Evolutionary conservation across 2,113 vertebrate genomes (phyloP).

Genomic region (Labrus mixtus): DNA sequence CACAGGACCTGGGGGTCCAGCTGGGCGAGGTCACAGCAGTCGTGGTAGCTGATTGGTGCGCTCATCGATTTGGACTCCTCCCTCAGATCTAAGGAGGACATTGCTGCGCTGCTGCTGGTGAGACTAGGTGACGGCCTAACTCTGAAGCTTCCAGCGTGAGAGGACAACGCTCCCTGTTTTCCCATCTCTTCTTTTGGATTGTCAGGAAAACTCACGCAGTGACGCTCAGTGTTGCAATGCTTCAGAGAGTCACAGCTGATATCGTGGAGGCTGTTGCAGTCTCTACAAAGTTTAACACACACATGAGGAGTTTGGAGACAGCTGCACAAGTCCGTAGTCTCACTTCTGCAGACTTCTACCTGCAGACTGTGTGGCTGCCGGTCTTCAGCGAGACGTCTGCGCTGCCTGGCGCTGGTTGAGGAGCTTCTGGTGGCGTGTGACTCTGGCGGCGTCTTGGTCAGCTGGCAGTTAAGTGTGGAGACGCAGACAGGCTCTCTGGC

Average conservation of each 20-base stretch:
- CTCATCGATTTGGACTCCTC: background rate
- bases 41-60: constrained; percentile 59
- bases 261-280: constrained; percentile 49
- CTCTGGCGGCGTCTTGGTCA: background rate
- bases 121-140: background rate
- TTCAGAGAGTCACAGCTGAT: background rate
- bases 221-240: fast-evolving
- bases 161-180: background rate
- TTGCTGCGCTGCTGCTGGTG: background rate
- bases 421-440: background rate
- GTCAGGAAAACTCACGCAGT: background rate
- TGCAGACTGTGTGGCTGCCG: background rate
- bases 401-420: background rate
- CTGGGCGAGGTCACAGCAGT: constrained; percentile 52
- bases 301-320: constrained; percentile 12
- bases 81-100: constrained; percentile 13
- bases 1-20: constrained; percentile 63
- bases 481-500: constrained; percentile 17
- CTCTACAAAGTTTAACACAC: background rate
- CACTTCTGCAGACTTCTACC: background rate
- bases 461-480: constrained; percentile 55
- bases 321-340: constrained; percentile 14
- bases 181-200: background rate
- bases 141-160: background rate
- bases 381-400: background rate